Evolutionary conservation across 2,797 vertebrate species (phyloP).

Genomic region (Antrozous pallidus): DNA sequence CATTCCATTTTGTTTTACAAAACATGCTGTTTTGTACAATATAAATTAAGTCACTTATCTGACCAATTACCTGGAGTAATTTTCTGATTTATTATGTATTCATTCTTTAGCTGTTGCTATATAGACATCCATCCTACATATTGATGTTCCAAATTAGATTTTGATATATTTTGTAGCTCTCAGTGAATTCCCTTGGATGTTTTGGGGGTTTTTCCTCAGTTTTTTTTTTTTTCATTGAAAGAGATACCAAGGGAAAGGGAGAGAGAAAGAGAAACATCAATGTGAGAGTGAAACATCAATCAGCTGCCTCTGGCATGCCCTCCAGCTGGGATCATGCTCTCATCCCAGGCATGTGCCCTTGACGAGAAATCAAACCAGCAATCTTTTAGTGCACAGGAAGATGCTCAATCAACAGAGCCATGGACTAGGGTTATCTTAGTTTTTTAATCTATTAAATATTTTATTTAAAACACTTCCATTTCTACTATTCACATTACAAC

Average conservation of each 20-base stretch:
- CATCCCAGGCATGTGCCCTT: not conserved
- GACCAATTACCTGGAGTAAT: not conserved
- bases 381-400: not conserved
- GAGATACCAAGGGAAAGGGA: not conserved
- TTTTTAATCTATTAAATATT: not conserved
- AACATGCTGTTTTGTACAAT: not conserved
- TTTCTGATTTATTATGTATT: not conserved
- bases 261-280: not conserved
- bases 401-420: not conserved
- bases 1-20: not conserved
- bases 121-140: not conserved
- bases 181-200: not conserved
- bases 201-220: not conserved
- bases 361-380: not conserved
- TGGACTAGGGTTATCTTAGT: rapidly evolving
- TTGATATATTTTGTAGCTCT: not conserved
- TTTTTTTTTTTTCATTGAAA: not conserved
- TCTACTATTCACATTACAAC: not conserved
- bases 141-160: not conserved
- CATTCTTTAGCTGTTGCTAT: not conserved
- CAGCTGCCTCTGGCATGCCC: rapidly evolving
- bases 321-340: not conserved
- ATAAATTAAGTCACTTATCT: not conserved
- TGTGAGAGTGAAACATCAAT: not conserved
- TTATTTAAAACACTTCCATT: not conserved